Conservation (phyloP, 1,140 invertebrate species). For the Lycorma delicatula region DNA sequence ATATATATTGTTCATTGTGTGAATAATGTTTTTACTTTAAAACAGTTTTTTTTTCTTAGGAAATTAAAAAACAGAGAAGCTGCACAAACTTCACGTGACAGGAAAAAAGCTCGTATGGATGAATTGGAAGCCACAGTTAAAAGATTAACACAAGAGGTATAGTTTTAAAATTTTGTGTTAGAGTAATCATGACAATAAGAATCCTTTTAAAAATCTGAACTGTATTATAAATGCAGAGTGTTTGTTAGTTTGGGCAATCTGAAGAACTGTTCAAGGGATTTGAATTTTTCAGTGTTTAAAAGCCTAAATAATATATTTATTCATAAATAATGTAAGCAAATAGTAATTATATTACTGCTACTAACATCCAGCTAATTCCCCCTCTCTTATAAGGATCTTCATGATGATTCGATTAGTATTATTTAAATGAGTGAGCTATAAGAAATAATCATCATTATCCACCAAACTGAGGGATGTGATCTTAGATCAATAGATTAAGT, state of each 20-base stretch:
- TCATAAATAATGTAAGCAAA: no score
- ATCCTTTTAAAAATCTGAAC: not conserved
- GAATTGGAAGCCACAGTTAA: conserved; percentile 70
- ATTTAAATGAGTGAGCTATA: no score
- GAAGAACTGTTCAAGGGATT: not conserved
- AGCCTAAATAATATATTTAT: no score
- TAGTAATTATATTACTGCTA: no score
- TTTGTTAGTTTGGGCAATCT: not conserved
- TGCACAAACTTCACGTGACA: conserved; percentile 93
- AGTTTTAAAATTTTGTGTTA: not conserved
- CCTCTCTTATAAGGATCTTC: no score
- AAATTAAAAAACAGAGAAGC: conserved; percentile 96
- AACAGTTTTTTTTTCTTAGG: conserved; percentile 48
- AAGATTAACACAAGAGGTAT: conserved; percentile 45
- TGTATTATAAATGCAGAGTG: not conserved
- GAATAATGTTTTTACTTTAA: no score
- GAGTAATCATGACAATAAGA: not conserved
- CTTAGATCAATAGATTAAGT: no score
- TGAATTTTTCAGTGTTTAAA: not conserved
- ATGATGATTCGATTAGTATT: no score
- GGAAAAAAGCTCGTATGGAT: conserved; percentile 89
- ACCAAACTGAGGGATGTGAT: no score
- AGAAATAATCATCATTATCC: no score
- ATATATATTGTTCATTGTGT: no score
- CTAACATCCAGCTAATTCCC: no score